Conservation (phyloP, 2,888 invertebrate genomes). For the Thyatira batis region DNA sequence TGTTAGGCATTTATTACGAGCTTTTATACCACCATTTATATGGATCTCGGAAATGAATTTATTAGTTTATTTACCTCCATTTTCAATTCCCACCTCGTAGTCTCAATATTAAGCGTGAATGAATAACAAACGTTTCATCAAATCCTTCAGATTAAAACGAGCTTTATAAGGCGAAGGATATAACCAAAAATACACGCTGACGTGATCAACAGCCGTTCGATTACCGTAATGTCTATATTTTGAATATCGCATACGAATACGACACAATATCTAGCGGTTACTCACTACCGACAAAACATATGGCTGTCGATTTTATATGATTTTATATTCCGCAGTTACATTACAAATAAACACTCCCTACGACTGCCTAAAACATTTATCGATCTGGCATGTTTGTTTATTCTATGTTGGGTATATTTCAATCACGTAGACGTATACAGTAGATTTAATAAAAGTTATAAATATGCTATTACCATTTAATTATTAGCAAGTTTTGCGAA, state of each 20-base stretch:
- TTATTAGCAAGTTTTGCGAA: slow-evolving; percentile 55
- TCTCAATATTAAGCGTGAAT: not conserved
- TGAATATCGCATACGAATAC: slow-evolving; percentile 5
- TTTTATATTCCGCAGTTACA: not conserved
- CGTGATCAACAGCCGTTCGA: slow-evolving; percentile 13
- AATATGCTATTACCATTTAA: slow-evolving; percentile 20
- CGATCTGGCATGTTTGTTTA: not conserved
- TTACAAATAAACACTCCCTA: not conserved
- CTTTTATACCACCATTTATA: not conserved
- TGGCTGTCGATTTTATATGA: not conserved
- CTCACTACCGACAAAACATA: not conserved
- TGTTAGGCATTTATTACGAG: not conserved
- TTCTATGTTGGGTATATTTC: not conserved
- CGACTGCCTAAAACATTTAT: not conserved
- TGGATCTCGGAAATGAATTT: not conserved
- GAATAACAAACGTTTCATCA: not conserved
- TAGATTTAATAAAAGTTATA: not conserved
- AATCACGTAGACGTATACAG: not conserved
- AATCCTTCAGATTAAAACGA: not conserved
- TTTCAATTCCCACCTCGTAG: not conserved
- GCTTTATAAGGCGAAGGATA: not conserved
- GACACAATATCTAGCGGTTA: not conserved
- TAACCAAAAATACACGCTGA: not conserved
- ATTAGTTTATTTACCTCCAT: not conserved
- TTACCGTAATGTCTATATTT: slow-evolving; percentile 10